Evolutionary conservation across 2,888 invertebrate species (phyloP), one percentile per base, ranked within the genome.

Genomic region (Atethmia centrago): DNA sequence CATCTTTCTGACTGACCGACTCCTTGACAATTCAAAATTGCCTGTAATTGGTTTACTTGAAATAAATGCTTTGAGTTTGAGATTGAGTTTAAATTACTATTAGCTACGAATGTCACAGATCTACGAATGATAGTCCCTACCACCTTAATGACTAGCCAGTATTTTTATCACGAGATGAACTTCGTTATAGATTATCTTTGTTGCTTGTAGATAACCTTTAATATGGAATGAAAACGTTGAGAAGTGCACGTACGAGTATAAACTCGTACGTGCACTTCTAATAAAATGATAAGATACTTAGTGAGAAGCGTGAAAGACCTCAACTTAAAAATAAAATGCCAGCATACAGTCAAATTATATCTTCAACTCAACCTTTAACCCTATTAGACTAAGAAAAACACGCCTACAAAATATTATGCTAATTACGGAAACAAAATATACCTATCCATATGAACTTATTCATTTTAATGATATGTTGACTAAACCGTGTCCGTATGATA

Each of bases 341-440:
- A n/a, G 16, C 28, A 28, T 21, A 55, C 21, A 25, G 7, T 19
- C 14, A 21, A 51, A 51, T 16, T 25, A 77, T 49, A 74, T 78
- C 69, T 68, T 16, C 5, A 21, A 25, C 65, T 55, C 14, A 21
- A 78, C 78, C 40, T 78, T 56, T 56, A 9, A 69, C 56, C 56
- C 1, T 31, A 42, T 49, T 58, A 51, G 16, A 45, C 16, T 58
- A 28, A 40, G 72, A 79, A 79, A 58, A 59, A 59, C 51, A 59
- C 36, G 31, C 25, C 21, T 36, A n/a, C 42, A 42, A 71, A 58
- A 71, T 51, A 70, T 45, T 28, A 28, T 36, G 19, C 36, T 72
- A 79, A 79, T 36, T 58, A 79, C 25, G 51, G n/a, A 51, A 53
- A 7, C 45, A 47, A 80, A 55, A 45, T 28, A 36, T 21, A 25